phyloP scores from a whole-genome alignment of 2,797 vertebrate genomes.

The Craterocephalus amniculus region DNA sequence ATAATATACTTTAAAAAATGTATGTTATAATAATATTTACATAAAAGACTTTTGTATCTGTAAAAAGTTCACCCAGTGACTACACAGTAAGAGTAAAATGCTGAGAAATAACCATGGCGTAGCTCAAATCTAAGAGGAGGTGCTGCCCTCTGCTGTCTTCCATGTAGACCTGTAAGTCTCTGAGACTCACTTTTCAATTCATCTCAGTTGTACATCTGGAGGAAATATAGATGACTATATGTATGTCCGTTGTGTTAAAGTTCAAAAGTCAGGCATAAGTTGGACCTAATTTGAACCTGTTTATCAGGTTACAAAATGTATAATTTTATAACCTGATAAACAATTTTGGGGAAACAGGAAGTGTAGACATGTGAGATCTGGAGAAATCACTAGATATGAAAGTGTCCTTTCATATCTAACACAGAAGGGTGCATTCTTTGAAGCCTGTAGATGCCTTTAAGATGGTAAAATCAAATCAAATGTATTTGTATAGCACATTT shows the following conservation, averaged over 20 bases:
- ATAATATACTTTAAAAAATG: not conserved
- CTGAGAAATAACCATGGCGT: not conserved
- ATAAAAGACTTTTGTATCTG: not conserved
- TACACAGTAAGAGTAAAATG: constrained; percentile 4
- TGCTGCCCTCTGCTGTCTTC: constrained; percentile 79
- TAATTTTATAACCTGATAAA: constrained; percentile 1
- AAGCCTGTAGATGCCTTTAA: not conserved
- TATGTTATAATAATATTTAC: not conserved
- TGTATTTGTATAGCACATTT: no score
- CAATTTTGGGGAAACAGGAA: constrained; percentile 19
- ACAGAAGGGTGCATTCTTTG: not conserved
- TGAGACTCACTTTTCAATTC: not conserved
- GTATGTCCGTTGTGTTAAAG: not conserved
- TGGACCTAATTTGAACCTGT: not conserved
- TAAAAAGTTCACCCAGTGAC: not conserved
- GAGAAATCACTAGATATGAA: not conserved
- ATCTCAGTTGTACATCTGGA: not conserved
- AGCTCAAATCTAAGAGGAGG: constrained; percentile 37
- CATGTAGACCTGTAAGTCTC: constrained; percentile 6
- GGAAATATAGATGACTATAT: no score
- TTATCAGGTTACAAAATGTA: no score
- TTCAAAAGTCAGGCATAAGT: not conserved
- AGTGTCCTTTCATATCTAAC: not conserved
- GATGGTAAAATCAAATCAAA: no score
- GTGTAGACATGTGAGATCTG: not conserved